Conservation (phyloP, 2,888 invertebrate species). For the Papilio elwesi region DNA sequence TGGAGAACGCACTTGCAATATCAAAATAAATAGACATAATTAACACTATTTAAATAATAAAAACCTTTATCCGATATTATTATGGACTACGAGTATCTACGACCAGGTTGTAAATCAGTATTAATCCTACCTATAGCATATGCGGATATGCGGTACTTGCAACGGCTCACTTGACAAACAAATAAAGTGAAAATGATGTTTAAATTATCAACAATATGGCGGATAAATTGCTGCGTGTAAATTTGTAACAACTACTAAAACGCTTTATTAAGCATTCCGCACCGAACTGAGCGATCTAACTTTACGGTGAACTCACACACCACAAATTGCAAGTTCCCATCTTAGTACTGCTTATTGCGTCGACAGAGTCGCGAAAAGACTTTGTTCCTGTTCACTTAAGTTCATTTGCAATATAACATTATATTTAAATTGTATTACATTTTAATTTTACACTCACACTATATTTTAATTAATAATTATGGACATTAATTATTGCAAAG, state of each 20-base stretch:
- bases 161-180: background rate
- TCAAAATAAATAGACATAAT: too few relatives aligned
- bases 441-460: too few relatives aligned
- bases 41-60: too few relatives aligned
- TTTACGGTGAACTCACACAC: slow-evolving; percentile 15
- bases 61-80: too few relatives aligned
- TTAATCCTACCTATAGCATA: too few relatives aligned
- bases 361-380: slow-evolving; percentile 7
- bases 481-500: too few relatives aligned
- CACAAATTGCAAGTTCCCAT: slow-evolving; percentile 26
- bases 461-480: too few relatives aligned
- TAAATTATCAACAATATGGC: background rate
- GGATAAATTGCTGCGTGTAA: slow-evolving; percentile 3
- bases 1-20: too few relatives aligned
- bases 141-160: too few relatives aligned
- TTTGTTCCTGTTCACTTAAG: background rate
- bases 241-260: slow-evolving; percentile 11
- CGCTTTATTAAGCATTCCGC: slow-evolving; percentile 20
- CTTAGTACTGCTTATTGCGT: slow-evolving; percentile 22
- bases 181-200: background rate
- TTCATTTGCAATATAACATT: background rate
- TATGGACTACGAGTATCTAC: too few relatives aligned
- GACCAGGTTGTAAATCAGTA: too few relatives aligned
- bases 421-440: background rate
- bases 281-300: slow-evolving; percentile 10